These are phyloP conservation scores for Drosophila leontia DNA, from an alignment of 1,140 invertebrate genomes.

Conservation along the genomic window DNA sequence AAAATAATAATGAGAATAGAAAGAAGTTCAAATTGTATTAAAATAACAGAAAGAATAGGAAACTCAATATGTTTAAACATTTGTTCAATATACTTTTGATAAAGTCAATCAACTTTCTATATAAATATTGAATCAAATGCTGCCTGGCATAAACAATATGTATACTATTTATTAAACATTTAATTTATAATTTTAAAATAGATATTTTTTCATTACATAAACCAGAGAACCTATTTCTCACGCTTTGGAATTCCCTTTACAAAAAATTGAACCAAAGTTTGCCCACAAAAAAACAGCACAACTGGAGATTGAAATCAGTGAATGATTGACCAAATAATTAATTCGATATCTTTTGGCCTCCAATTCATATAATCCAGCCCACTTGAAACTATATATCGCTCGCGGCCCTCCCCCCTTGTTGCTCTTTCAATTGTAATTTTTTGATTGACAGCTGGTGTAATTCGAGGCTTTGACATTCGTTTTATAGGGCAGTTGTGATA, in stretches of 20 bases:
- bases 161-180: background rate
- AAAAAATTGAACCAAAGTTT: slow-evolving; percentile 22
- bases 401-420: background rate
- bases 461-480: slow-evolving; percentile 63
- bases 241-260: slow-evolving; percentile 21
- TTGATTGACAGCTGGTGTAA: slow-evolving; percentile 76
- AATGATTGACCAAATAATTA: slow-evolving; percentile 41
- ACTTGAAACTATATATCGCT: slow-evolving; percentile 38
- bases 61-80: slow-evolving; percentile 1
- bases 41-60: background rate
- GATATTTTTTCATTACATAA: background rate
- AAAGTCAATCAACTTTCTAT: slow-evolving; percentile 33
- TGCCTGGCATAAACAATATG: background rate
- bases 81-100: too few species aligned
- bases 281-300: slow-evolving; percentile 1
- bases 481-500: slow-evolving; percentile 70
- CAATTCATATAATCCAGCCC: slow-evolving; percentile 26
- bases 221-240: slow-evolving; percentile 18
- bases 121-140: background rate
- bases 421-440: slow-evolving; percentile 50
- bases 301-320: slow-evolving; percentile 36
- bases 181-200: background rate
- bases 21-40: slow-evolving; percentile 6
- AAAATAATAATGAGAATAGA: slow-evolving; percentile 11
- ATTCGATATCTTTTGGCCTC: slow-evolving; percentile 51